Conservation (phyloP, 2,113 vertebrate species). For the Microcebus tavaratra region DNA sequence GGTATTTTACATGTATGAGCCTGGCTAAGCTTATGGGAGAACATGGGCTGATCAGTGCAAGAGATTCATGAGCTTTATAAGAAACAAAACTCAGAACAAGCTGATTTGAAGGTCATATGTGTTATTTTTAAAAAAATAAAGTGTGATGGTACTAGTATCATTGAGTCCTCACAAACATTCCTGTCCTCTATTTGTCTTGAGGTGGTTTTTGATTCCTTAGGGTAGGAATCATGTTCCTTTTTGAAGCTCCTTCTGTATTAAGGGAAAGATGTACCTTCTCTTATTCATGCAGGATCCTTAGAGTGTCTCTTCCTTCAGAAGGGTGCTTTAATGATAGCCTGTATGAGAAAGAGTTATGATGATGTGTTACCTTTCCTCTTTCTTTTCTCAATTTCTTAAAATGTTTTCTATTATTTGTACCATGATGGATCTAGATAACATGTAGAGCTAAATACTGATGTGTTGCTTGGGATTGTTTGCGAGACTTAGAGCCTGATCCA, state of each 20-base stretch:
- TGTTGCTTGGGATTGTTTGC: conserved; percentile 23
- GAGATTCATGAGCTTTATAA: not conserved
- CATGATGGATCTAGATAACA: not conserved
- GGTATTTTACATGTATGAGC: not conserved
- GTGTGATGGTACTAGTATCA: not conserved
- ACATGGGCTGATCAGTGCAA: not conserved
- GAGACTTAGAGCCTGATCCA: not conserved
- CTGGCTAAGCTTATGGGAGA: not conserved
- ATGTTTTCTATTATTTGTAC: not conserved
- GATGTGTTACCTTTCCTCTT: not conserved
- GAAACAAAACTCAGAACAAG: not conserved
- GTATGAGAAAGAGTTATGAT: not conserved
- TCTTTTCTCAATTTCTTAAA: not conserved
- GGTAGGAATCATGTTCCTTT: not conserved
- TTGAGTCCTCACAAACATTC: not conserved
- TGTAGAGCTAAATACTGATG: not conserved
- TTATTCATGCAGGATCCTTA: not conserved
- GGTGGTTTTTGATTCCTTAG: not conserved
- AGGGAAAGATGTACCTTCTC: not conserved
- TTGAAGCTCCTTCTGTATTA: not conserved
- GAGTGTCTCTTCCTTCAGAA: not conserved
- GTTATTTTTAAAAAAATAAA: not conserved
- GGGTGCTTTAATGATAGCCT: not conserved
- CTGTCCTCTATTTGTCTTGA: not conserved
- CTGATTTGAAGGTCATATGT: not conserved